A percentile compares a stretch with the other conserved stretches of the same genome.
Evolutionary conservation across 2,888 invertebrate genomes (phyloP).

Genomic region (Amblyjoppa fuscipennis): DNA sequence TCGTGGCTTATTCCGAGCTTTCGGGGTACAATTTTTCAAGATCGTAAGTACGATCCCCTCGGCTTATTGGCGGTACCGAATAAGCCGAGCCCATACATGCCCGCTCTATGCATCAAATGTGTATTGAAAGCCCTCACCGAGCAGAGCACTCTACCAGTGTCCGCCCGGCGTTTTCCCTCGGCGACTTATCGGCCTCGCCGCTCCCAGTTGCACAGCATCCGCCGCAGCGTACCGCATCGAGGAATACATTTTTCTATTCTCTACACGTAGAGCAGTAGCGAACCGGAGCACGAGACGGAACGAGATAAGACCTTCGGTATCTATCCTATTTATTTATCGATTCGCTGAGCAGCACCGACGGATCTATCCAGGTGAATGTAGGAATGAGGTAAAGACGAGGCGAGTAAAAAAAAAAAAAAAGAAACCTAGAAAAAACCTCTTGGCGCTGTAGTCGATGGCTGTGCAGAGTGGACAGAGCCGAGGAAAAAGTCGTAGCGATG

Average conservation of each 20-base stretch:
- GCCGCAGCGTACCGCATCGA: conserved; percentile 30
- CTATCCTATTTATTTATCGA: conserved; percentile 56
- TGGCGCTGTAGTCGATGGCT: background rate
- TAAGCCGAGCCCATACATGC: too few relatives aligned
- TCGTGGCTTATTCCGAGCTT: background rate
- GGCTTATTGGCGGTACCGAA: background rate
- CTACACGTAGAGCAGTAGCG: conserved; percentile 36
- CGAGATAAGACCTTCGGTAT: conserved; percentile 39
- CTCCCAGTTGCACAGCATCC: conserved; percentile 40
- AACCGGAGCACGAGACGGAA: conserved; percentile 32
- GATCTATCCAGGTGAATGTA: conserved; percentile 24
- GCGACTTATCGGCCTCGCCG: conserved; percentile 41
- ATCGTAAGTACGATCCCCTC: background rate
- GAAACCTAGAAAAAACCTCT: background rate
- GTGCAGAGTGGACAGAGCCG: background rate
- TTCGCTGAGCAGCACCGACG: conserved; percentile 20
- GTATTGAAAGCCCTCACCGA: background rate
- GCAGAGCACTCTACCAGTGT: background rate
- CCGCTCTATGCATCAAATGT: background rate
- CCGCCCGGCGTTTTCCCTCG: background rate
- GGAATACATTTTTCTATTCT: conserved; percentile 19
- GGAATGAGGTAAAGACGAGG: conserved; percentile 25
- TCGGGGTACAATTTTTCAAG: background rate
- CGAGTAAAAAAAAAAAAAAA: background rate
- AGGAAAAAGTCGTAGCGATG: conserved; percentile 33